Evolutionary conservation across 2,113 vertebrate species (phyloP), one percentile per base, ranked within the genome.

Genomic region (Zingel zingel): DNA sequence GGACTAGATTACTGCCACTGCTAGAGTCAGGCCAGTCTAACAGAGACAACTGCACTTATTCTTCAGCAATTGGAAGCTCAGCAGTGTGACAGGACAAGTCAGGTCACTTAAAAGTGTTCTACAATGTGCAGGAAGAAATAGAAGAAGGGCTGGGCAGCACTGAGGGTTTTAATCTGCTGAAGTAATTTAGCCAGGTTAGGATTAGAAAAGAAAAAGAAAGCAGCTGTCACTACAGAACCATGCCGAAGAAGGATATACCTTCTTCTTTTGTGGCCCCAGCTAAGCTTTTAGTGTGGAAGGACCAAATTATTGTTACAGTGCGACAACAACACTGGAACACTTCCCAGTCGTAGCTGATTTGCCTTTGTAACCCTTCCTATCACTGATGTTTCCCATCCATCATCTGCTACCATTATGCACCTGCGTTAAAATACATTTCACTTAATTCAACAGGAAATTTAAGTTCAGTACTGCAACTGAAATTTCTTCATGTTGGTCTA

Each of bases 31-130:
- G 51, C 36, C 74, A 27, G 69, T 62, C 15, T 53, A 15, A 57
- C 48, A 51, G 47, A 16, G 57, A 58, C n/a, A 59, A 39, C 23
- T 50, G 18, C n/a, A 15, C 23, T 39, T 33, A 53, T 59, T 56
- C 14, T 87, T 59, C 48, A 30, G 33, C 4, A 5, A 16, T 3
- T 27, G 23, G 30, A 65, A 33, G 50, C 51, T 33, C 53, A 23
- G 53, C 71, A 59, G 39, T 54, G 66, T 67, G 75, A 66, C 18
- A 50, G 30, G 51, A 61, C 58, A 50, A 25, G 59, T 43, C 62
- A 79, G 53, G 71, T 85, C n/a, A 66, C 36, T 21, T 54, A 21
- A 47, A 78, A 67, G 50, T 30, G 45, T 57, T 57, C 27, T 21
- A 13, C 39, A 64, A 5, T 18, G 48, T 62, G 58, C 25, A 25